Conservation (phyloP, 2,888 invertebrate species). For the Heliconius ismenius region DNA sequence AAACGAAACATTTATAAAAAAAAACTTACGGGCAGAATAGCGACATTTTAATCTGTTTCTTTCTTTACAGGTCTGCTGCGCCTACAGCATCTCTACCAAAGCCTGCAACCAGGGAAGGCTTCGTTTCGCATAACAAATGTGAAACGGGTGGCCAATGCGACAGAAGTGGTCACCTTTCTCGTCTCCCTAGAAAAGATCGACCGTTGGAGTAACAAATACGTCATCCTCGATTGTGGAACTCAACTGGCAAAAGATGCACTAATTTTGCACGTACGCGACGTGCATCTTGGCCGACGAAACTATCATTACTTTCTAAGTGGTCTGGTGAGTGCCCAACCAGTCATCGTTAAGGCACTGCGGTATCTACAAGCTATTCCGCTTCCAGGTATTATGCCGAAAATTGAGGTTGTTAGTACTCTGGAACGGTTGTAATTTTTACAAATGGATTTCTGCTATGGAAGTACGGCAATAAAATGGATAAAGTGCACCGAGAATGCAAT, state of each 20-base stretch:
- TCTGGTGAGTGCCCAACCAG: slow-evolving; percentile 84
- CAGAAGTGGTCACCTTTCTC: slow-evolving; percentile 91
- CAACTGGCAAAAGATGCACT: slow-evolving; percentile 93
- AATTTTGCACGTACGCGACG: slow-evolving; percentile 91
- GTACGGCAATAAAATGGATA: slow-evolving; percentile 31
- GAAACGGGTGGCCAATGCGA: slow-evolving; percentile 90
- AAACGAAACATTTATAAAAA: background rate
- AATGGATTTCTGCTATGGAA: slow-evolving; percentile 29
- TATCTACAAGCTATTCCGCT: slow-evolving; percentile 28
- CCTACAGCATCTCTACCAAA: slow-evolving; percentile 95
- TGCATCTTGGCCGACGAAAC: slow-evolving; percentile 91
- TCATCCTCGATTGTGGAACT: slow-evolving; percentile 93
- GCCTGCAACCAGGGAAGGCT: slow-evolving; percentile 89
- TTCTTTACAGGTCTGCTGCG: slow-evolving; percentile 88
- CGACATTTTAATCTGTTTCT: background rate
- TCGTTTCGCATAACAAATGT: slow-evolving; percentile 93
- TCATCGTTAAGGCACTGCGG: slow-evolving; percentile 29
- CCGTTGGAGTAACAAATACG: slow-evolving; percentile 92
- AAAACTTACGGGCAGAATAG: too few species aligned
- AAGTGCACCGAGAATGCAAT: slow-evolving; percentile 24
- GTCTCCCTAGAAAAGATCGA: slow-evolving; percentile 89
- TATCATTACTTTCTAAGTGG: slow-evolving; percentile 96
- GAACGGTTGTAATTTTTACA: slow-evolving; percentile 34
- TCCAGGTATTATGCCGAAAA: slow-evolving; percentile 28
- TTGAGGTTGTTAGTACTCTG: slow-evolving; percentile 29